Evolutionary conservation across 2,797 vertebrate species (phyloP), one percentile per base, ranked within the genome.

Genomic region (Sebastes elongatus): DNA sequence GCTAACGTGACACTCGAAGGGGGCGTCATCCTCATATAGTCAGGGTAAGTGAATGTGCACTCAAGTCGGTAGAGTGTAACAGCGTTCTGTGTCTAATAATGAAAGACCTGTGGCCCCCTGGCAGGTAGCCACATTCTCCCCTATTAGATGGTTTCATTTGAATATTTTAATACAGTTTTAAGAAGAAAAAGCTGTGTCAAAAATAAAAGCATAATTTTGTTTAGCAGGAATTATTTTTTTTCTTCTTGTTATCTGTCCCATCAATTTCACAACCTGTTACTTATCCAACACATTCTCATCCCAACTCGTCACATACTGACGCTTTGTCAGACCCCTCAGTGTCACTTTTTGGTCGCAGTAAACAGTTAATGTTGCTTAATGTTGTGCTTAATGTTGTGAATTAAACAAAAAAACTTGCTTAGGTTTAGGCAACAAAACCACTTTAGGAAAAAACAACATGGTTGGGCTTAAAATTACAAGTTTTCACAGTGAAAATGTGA

Each of bases 1-100:
- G 56, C 42, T 32, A 77, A 76, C 20, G 28, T 62, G 76, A 80
- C 69, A 53, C 70, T 82, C 74, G 32, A 53, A 76, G 22, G 20
- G 65, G 9, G 52, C 59, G 63, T 56, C 35, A 30, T 76, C 62
- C 63, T 86, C 35, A 9, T 60, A 20, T 5, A 42, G 42, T 6
- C 60, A 16, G 53, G 35, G 70, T 14, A 38, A 67, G 49, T 16
- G 74, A 42, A 13, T 27, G 70, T 55, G 75, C 28, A 20, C 49
- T 64, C 46, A 52, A 63, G 55, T 76, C 60, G 28, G 9, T 25
- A 56, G 73, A 83, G 60, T 72, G 66, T 23, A 70, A 30, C 20
- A 22, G 14, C 72, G 53, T 59, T 20, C 46, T 69, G 60, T 57
- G 33, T 46, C 14, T 63, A 46, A 77, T 75, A 42, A 72, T 78